These are phyloP conservation scores for Callipepla squamata DNA, from an alignment of 2,113 vertebrate species.

Conservation along the genomic window DNA sequence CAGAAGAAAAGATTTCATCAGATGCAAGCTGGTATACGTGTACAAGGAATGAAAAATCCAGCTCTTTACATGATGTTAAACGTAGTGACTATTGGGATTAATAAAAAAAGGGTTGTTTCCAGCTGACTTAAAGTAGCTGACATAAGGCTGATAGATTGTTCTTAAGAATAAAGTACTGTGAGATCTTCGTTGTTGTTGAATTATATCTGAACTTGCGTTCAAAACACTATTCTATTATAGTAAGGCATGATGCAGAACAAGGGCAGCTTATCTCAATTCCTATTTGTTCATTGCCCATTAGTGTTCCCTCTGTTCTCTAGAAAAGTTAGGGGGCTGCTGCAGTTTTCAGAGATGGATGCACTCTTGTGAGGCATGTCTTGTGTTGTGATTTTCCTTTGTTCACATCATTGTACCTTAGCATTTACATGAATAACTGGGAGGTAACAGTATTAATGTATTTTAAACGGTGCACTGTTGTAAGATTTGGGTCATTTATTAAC, in stretches of 20 bases:
- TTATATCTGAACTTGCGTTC: neutral
- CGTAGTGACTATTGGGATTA: neutral
- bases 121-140: neutral
- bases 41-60: neutral
- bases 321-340: neutral
- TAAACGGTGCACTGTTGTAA: neutral
- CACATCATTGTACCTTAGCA: neutral
- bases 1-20: neutral
- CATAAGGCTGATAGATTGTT: neutral
- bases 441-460: neutral
- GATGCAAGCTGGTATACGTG: fast-evolving
- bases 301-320: neutral
- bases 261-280: neutral
- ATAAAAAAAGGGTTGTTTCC: neutral
- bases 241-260: neutral
- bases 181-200: neutral
- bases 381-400: neutral
- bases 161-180: neutral
- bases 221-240: neutral
- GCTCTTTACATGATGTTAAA: neutral
- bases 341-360: neutral
- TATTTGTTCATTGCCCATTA: neutral
- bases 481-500: neutral
- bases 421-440: neutral
- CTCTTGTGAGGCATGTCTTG: neutral